Conservation (phyloP, 2,888 invertebrate genomes). For the Hirtodrosophila cameraria region DNA sequence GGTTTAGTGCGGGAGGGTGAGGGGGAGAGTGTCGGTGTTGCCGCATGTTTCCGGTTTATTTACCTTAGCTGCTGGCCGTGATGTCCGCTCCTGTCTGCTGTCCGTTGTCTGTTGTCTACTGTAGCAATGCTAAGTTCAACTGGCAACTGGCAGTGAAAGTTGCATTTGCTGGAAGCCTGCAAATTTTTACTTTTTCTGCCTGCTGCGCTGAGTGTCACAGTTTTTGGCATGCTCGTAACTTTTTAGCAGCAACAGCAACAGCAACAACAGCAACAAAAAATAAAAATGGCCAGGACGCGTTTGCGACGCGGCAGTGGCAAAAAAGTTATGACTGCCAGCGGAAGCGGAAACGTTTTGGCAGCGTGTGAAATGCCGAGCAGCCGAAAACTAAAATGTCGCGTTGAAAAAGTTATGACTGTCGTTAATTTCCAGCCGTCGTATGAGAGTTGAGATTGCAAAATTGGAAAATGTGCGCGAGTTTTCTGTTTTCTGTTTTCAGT, state of each 20-base stretch:
- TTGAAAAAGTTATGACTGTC: conserved; percentile 67
- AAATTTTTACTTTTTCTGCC: conserved; percentile 27
- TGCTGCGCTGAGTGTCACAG: conserved; percentile 33
- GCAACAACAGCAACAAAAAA: conserved; percentile 1
- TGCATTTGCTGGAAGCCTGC: conserved; percentile 35
- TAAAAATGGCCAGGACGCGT: background rate
- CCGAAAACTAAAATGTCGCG: conserved; percentile 70
- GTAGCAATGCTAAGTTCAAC: conserved; percentile 39
- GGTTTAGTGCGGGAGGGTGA: conserved; percentile 11
- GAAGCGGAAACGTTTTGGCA: conserved; percentile 77
- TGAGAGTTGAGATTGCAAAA: conserved; percentile 23
- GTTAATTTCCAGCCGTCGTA: conserved; percentile 51
- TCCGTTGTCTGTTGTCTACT: conserved; percentile 7
- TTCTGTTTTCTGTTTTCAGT: no score
- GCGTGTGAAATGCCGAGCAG: conserved; percentile 70
- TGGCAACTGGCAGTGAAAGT: conserved; percentile 44
- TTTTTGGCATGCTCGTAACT: conserved; percentile 54
- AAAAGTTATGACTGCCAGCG: conserved; percentile 69
- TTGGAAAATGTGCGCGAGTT: conserved; percentile 6
- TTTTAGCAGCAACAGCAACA: conserved; percentile 20
- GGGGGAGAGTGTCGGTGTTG: conserved; percentile 22
- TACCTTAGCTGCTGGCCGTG: conserved; percentile 42
- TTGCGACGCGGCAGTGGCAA: conserved; percentile 24
- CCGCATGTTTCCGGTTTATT: conserved; percentile 62
- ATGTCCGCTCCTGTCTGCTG: conserved; percentile 20